Conservation (phyloP, 2,113 vertebrate genomes). For the Shinisaurus crocodilurus region DNA sequence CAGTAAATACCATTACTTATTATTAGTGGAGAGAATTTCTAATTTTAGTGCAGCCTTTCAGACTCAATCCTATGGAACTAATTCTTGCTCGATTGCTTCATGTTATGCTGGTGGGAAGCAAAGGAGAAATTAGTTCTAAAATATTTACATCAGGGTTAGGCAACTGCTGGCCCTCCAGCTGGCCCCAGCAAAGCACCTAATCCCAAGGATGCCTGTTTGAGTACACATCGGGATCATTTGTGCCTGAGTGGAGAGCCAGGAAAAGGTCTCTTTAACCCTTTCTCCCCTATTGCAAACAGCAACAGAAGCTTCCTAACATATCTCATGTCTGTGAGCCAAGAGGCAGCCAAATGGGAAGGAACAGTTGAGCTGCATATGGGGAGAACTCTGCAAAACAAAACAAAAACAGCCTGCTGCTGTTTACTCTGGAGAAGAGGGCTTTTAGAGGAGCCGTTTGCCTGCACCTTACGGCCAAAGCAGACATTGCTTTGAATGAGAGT, state of each 20-base stretch:
- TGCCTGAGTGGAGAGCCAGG: neutral
- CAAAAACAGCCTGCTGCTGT: neutral
- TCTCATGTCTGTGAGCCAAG: neutral
- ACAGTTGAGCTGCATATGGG: neutral
- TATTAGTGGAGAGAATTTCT: constrained; percentile 11
- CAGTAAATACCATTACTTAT: neutral
- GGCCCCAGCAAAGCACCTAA: neutral
- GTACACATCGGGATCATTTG: too few relatives aligned
- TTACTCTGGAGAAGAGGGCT: neutral
- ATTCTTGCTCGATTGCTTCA: neutral
- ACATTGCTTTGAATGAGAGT: too few relatives aligned
- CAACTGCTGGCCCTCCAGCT: neutral
- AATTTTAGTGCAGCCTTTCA: neutral
- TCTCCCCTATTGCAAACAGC: neutral
- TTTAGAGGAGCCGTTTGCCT: neutral
- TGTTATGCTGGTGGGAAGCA: constrained; percentile 3
- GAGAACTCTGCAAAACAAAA: neutral
- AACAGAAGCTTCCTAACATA: neutral
- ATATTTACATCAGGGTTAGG: neutral
- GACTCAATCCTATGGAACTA: neutral
- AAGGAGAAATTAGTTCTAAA: constrained; percentile 17
- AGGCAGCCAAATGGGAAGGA: neutral
- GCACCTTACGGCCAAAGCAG: neutral
- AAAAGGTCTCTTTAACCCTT: neutral
- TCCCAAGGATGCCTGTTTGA: neutral